Base-by-base conservation (phyloP, 1,140 invertebrate species). In the Brachionus rotundiformis region DNA sequence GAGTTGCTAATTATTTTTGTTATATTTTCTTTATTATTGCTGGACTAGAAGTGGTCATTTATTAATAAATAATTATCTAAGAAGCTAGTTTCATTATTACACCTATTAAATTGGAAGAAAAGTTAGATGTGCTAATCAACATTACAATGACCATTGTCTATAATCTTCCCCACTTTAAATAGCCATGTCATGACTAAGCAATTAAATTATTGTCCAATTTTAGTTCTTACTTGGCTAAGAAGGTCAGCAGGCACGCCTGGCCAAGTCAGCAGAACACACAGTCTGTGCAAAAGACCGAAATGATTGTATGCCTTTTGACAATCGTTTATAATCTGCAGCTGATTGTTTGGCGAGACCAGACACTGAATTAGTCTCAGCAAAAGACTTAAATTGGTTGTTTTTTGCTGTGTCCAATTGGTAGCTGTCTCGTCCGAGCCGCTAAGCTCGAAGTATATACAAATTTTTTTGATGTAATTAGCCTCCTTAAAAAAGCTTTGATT, bases 401-500 rank as follows among this genome's bases (percentile, higher is more conserved):
- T 98, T 85, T 99, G 96, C 6, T 94, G 92, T 25, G 92, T 93
- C 96, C 96, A 98, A 7, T 92, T 92, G 31, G 84, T 86, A 25
- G 94, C 93, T 41, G 33, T 83, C 8, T 86, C 82, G 25, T 87
- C 84, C 82, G 90, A n/a, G 90, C 91, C 31, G 13, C 85, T 84
- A 36, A 93, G 89, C 80, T 91, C 90, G 86, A 95, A 96, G 92
- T 95, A 98, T 65, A 92, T 93, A 2, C 93, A 89, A 83, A 98
- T 89, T 83, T 91, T 92, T 85, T 96, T 94, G 83, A 98, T 95
- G 85, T 95, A 97, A 86, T 86, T 90, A 89, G 92, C 95, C 90
- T 99, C 98, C 89, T 97, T 95, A 85, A 99, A 99, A 86, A 97
- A 96, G 86, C 95, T 98, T 86, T 98, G 96, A 90, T 99, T 99